A percentile compares a stretch with the other conserved stretches of the same genome.
phyloP scores from a whole-genome alignment of 2,888 invertebrate species.

The Agrenia bidenticulata region DNA sequence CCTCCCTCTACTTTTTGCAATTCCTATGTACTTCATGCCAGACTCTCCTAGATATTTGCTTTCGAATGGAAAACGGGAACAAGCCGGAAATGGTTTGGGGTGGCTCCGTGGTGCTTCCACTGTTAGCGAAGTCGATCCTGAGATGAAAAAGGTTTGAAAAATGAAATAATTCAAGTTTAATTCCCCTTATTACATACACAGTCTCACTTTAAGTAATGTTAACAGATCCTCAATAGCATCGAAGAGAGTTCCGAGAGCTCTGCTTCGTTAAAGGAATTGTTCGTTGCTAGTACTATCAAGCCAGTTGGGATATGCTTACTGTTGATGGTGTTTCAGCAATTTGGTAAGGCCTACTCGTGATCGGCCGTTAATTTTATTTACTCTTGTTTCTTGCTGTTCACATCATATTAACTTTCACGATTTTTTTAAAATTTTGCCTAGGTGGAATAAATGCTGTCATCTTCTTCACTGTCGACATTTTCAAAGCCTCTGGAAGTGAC shows the following conservation, averaged over 20 bases:
- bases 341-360: slow-evolving; percentile 59
- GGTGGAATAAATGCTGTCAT: slow-evolving; percentile 81
- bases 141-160: slow-evolving; percentile 61
- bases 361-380: no score
- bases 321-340: slow-evolving; percentile 82
- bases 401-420: not conserved
- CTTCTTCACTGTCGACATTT: slow-evolving; percentile 74
- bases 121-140: slow-evolving; percentile 66
- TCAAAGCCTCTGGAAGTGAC: slow-evolving; percentile 67
- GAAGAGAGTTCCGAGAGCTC: slow-evolving; percentile 15
- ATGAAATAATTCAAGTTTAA: no score
- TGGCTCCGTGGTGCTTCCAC: slow-evolving; percentile 70
- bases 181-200: no score
- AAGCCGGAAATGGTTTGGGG: slow-evolving; percentile 69
- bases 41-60: slow-evolving; percentile 69
- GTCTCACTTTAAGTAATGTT: not conserved
- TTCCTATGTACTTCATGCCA: slow-evolving; percentile 78
- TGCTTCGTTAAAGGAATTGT: slow-evolving; percentile 14
- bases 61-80: slow-evolving; percentile 60
- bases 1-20: slow-evolving; percentile 69
- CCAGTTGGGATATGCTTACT: slow-evolving; percentile 74
- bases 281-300: slow-evolving; percentile 55
- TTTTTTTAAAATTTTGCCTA: no score
- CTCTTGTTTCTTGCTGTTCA: no score
- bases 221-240: slow-evolving; percentile 27